Evolutionary conservation across 2,113 vertebrate species (phyloP).

Genomic region (Phycodurus eques): DNA sequence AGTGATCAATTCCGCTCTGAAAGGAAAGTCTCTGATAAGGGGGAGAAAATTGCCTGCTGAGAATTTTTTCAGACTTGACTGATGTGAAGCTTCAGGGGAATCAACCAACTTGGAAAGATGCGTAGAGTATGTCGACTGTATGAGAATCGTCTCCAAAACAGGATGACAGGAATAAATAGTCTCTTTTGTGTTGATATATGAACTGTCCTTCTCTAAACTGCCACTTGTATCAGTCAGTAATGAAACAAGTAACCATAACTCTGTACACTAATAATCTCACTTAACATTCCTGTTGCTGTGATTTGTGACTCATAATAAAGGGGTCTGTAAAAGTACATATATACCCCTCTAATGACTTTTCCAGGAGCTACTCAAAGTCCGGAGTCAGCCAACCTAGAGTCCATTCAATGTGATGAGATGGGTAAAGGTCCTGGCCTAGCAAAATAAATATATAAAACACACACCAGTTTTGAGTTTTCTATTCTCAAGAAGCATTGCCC

Average conservation of each 20-base stretch:
- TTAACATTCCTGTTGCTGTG: not conserved
- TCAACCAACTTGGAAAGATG: not conserved
- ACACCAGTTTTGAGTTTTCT: no score
- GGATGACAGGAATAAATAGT: not conserved
- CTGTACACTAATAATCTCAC: not conserved
- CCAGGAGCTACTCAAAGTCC: no score
- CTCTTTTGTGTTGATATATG: not conserved
- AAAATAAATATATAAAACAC: no score
- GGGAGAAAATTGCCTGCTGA: slow-evolving; percentile 45
- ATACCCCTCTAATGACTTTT: no score
- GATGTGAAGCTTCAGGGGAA: slow-evolving; percentile 44
- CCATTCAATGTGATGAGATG: no score
- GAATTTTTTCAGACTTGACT: slow-evolving; percentile 35
- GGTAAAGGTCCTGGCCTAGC: no score
- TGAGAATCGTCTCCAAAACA: not conserved
- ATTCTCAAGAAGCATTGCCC: no score
- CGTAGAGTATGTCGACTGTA: not conserved
- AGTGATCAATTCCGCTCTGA: slow-evolving; percentile 36
- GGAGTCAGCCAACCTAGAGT: no score
- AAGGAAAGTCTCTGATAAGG: slow-evolving; percentile 52
- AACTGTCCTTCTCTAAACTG: not conserved
- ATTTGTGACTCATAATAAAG: not conserved
- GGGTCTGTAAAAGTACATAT: no score
- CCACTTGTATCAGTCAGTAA: not conserved
- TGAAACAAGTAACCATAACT: not conserved